Evolutionary conservation across 2,888 invertebrate genomes (phyloP), one percentile per base, ranked within the genome.

Genomic region (Ormia ochracea): DNA sequence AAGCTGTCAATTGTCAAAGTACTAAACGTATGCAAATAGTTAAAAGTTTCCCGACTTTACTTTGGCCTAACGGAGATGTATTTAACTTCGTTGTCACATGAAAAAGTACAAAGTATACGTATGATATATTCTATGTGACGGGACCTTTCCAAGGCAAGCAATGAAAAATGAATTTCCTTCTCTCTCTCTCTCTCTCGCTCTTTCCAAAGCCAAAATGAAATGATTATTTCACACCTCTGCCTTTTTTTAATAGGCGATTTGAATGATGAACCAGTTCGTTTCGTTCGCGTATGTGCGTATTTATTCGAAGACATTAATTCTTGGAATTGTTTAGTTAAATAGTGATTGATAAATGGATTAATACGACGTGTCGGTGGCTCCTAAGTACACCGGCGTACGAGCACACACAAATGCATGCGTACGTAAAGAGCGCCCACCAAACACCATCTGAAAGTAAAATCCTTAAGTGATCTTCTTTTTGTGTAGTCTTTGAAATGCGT

Each of bases 311-410:
- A 63, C 58, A 58, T 50, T 72, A 68, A 72, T 80, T 80, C 80
- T 43, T 73, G 76, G 80, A 80, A 80, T 68, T 80, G 68, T 76
- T 80, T 63, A 61, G 69, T 52, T 75, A 80, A 80, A 80, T 73
- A 52, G 80, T 80, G 76, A 80, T 80, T 80, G 76, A 76, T 80
- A 80, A 80, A 80, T 80, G 70, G 80, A 76, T 80, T 80, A 80
- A 80, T 73, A 68, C 80, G 72, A 80, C 72, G 80, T 80, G 80
- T 76, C 80, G 79, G 79, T 76, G 75, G 56, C 76, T 80, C 66
- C 68, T 72, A 80, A 76, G 61, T 56, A 68, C 28, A 41, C 70
- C 36, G 45, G 66, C 70, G 70, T 66, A 66, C 75, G 61, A 63
- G 9, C 36, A 12, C 17, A 58, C 12, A 17, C 54, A 65, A 28